These are phyloP conservation scores for Cyanoderma ruficeps DNA, from an alignment of 2,113 vertebrate species.

Conservation along the genomic window DNA sequence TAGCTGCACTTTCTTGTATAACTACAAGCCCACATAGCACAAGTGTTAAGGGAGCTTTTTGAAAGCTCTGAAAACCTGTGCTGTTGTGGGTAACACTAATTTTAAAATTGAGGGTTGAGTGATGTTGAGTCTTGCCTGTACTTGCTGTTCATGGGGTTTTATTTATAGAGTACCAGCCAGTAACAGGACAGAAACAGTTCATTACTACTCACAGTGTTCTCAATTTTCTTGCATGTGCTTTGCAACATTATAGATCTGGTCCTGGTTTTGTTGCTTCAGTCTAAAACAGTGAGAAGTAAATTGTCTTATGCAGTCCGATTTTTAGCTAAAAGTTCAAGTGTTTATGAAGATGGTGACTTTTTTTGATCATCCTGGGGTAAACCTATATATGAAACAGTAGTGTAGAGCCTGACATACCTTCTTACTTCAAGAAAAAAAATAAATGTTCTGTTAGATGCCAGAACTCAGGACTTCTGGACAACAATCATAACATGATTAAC, in stretches of 20 bases:
- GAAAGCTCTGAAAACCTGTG: neutral
- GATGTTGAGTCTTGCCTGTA: neutral
- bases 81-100: neutral
- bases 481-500: too few relatives aligned
- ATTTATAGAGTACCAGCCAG: neutral
- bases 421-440: neutral
- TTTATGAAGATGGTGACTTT: neutral
- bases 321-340: neutral
- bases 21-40: neutral
- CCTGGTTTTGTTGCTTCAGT: neutral
- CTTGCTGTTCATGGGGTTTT: neutral
- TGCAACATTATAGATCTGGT: accelerated
- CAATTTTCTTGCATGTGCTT: neutral
- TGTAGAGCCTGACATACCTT: neutral
- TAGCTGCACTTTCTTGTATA: neutral
- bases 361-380: neutral
- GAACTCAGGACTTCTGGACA: too few relatives aligned
- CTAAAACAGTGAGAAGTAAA: neutral
- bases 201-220: neutral
- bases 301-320: neutral
- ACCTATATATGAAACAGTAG: neutral
- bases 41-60: neutral
- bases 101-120: neutral
- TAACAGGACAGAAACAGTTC: neutral
- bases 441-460: neutral